Evolutionary conservation across 2,113 vertebrate species (phyloP), one percentile per base, ranked within the genome.

Genomic region (Diglossa brunneiventris): DNA sequence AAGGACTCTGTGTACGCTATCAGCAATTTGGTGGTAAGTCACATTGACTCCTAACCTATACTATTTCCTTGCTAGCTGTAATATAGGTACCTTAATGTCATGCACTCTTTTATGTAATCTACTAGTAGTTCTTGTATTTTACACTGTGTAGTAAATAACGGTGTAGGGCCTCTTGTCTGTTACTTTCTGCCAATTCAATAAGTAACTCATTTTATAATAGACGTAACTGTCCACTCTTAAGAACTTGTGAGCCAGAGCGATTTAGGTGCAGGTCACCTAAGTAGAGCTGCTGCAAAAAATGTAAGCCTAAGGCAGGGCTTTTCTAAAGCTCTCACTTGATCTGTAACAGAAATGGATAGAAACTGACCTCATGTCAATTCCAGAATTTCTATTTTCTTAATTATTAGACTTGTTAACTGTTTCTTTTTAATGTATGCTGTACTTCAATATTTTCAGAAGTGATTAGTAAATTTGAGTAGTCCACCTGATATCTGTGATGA

Each of bases 191-290:
- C 31, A 68, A 75, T 59, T 59, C 37, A 44, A 4, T 27, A 52
- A 68, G 9, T 77, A 59, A 68, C 17, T 59, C 0, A 42, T 68
- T 76, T 68, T 68, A 37, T 37, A 68, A 28, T 23, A 55, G 18
- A 39, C 18, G 28, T 74, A 28, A 44, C 23, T 27, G 53, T 86
- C 37, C 33, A 44, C 31, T 61, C 33, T 77, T 68, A 61, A 22
- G 22, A 68, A 86, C 37, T 22, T 52, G 22, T 0, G 0, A 86
- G 26, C 27, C 11, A 37, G 37, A 77, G 18, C 0, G 0, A 86
- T 68, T 68, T 68, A 77, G 55, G 33, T 59, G 22, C 27, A 52
- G 33, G 53, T 44, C 63, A 68, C 37, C 37, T 52, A 52, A 68
- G 37, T 0, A 59, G 17, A 44, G 22, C 33, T 31, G 17, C 37